Evolutionary conservation across 2,888 invertebrate species (phyloP).

Genomic region (Limnephilus rhombicus): DNA sequence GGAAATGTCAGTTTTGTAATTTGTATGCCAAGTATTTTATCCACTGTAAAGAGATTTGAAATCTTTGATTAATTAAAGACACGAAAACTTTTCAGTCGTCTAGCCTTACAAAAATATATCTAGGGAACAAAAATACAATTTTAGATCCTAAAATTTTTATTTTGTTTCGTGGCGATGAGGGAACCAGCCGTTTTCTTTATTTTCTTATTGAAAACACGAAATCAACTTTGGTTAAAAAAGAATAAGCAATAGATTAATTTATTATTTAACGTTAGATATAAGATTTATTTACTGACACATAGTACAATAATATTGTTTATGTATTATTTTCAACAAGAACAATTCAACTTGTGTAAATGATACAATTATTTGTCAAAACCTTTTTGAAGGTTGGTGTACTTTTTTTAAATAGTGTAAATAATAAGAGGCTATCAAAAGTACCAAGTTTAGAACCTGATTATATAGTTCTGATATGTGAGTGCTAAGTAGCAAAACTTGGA

Average conservation of each 20-base stretch:
- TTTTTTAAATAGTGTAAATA: no score
- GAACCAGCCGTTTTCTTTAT: no score
- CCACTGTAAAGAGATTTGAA: not conserved
- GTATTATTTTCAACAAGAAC: no score
- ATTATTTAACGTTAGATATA: not conserved
- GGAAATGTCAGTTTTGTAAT: slow-evolving; percentile 5
- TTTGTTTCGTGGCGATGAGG: not conserved
- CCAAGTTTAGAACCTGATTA: no score
- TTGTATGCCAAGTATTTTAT: not conserved
- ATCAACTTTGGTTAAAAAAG: not conserved
- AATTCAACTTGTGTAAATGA: no score
- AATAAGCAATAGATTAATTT: not conserved
- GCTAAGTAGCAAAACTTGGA: no score
- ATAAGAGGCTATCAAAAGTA: no score
- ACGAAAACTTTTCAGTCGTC: not conserved
- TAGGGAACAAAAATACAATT: not conserved
- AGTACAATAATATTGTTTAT: no score
- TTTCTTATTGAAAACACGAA: no score
- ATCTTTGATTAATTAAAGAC: slow-evolving; percentile 11
- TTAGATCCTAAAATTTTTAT: not conserved
- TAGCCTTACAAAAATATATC: not conserved
- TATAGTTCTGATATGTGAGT: no score
- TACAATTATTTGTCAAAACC: no score
- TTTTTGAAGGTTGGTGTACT: no score
- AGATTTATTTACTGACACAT: not conserved